A percentile compares a stretch with the other conserved stretches of the same genome.
phyloP scores from a whole-genome alignment of 1,140 invertebrate species.

The Neodiprion pinetum region DNA sequence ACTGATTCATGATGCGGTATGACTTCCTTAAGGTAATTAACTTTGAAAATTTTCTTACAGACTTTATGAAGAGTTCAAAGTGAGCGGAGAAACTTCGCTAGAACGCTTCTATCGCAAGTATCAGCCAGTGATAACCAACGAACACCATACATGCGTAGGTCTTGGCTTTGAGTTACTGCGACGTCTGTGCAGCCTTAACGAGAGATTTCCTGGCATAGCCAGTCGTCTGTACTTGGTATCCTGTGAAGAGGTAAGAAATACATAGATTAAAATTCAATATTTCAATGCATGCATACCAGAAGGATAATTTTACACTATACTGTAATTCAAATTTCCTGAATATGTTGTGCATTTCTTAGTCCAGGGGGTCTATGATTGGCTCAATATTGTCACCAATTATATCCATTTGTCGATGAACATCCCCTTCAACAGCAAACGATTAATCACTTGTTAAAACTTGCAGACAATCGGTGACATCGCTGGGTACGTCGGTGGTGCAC shows the following conservation, averaged over 20 bases:
- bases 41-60: conserved; percentile 45
- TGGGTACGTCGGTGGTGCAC: conserved; percentile 69
- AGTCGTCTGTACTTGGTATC: conserved; percentile 78
- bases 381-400: too few relatives aligned
- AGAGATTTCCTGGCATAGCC: conserved; percentile 70
- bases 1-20: conserved; percentile 6
- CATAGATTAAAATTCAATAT: too few relatives aligned
- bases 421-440: too few relatives aligned
- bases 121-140: conserved; percentile 75
- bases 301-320: too few relatives aligned
- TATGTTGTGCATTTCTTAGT: too few relatives aligned
- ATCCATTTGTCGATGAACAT: too few relatives aligned
- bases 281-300: too few relatives aligned
- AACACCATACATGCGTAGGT: conserved; percentile 88
- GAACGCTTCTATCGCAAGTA: conserved; percentile 78
- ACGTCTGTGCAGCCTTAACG: conserved; percentile 63
- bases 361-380: too few relatives aligned
- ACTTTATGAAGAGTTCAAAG: conserved; percentile 76
- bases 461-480: conserved; percentile 70
- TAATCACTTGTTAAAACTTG: conserved; percentile 7
- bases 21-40: background rate
- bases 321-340: too few relatives aligned
- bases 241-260: conserved; percentile 77
- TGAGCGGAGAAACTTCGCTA: conserved; percentile 66
- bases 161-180: conserved; percentile 80